Evolutionary conservation across 2,888 invertebrate species (phyloP).

Genomic region (Psococerastis gibbosa): DNA sequence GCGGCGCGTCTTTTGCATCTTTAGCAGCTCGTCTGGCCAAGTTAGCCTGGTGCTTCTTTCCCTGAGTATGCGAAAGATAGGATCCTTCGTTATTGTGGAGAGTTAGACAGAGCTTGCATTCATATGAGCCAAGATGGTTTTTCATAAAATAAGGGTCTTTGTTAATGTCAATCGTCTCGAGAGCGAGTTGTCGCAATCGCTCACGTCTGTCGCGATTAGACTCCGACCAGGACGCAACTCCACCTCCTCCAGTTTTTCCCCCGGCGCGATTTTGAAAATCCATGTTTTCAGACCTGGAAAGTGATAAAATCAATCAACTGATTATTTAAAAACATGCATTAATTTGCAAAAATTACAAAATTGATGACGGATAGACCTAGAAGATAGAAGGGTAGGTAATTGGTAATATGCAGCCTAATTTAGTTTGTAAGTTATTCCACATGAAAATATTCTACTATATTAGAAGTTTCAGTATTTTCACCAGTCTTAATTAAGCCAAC

Average conservation of each 20-base stretch:
- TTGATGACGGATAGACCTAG: too few species aligned
- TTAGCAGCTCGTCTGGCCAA: constrained; percentile 93
- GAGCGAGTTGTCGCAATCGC: constrained; percentile 81
- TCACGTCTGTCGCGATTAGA: constrained; percentile 93
- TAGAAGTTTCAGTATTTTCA: too few species aligned
- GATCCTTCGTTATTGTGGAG: constrained; percentile 98
- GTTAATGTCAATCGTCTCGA: constrained; percentile 96
- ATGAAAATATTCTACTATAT: too few species aligned
- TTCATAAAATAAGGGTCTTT: constrained; percentile 99
- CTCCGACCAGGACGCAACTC: constrained; percentile 97
- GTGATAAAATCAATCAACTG: too few species aligned
- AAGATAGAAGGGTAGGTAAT: too few species aligned
- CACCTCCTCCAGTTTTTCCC: constrained; percentile 98
- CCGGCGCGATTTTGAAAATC: constrained; percentile 99
- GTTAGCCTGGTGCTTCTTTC: constrained; percentile 99
- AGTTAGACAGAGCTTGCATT: constrained; percentile 96
- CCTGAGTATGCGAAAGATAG: constrained; percentile 97
- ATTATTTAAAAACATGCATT: too few species aligned
- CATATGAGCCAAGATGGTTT: constrained; percentile 96
- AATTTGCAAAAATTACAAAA: too few species aligned
- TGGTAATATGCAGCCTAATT: too few species aligned
- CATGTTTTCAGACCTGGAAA: too few species aligned
- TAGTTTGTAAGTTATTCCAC: too few species aligned
- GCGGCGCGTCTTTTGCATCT: constrained; percentile 94
- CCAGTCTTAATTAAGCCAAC: too few species aligned